Conservation (phyloP, 2,113 vertebrate species). For the Callipepla californica region DNA sequence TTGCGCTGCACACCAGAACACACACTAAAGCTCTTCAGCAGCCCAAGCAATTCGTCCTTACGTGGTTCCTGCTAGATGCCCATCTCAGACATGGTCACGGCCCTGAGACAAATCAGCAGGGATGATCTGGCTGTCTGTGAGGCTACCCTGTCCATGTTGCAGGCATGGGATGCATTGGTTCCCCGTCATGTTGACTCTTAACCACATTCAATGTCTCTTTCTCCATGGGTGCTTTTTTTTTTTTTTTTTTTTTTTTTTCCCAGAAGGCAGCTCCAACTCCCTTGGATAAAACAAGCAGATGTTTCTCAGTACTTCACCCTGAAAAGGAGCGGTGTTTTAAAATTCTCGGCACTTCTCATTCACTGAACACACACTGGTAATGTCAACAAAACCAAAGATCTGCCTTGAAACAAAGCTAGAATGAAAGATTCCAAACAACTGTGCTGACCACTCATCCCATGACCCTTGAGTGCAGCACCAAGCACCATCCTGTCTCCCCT, state of each 20-base stretch:
- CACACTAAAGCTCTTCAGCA: not conserved
- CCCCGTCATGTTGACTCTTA: not conserved
- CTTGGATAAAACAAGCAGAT: not conserved
- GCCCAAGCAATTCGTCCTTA: not conserved
- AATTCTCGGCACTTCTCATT: not conserved
- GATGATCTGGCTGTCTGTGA: fast-evolving
- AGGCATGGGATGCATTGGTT: not conserved
- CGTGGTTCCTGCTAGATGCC: not conserved
- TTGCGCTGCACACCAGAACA: not conserved
- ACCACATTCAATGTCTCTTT: not conserved
- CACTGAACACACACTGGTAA: not conserved
- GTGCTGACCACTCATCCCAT: not conserved
- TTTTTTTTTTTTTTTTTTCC: not conserved
- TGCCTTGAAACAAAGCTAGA: not conserved
- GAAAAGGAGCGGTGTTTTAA: not conserved
- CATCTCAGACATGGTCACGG: not conserved
- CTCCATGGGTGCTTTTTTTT: no score
- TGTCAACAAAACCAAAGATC: not conserved
- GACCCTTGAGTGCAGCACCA: not conserved
- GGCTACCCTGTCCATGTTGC: not conserved
- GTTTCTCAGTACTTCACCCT: not conserved
- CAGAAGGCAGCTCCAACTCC: not conserved
- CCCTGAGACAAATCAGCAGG: not conserved
- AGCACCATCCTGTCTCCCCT: not conserved
- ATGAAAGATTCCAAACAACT: not conserved